Conservation (phyloP, 2,797 vertebrate genomes). For the Spheniscus humboldti region DNA sequence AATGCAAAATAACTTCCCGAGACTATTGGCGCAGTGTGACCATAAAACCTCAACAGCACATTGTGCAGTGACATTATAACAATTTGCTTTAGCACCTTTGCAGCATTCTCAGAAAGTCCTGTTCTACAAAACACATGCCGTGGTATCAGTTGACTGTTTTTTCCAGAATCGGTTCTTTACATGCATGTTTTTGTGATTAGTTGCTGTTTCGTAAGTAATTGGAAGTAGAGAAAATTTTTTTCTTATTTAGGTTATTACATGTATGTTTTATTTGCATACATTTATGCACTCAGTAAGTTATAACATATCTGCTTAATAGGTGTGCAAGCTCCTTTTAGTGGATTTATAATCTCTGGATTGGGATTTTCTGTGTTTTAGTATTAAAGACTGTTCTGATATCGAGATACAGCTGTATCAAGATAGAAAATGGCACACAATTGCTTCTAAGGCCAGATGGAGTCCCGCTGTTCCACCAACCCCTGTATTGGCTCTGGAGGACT, state of each 20-base stretch:
- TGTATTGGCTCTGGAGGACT: neutral
- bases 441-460: neutral
- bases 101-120: neutral
- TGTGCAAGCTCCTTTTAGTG: neutral
- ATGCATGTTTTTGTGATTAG: conserved; percentile 20
- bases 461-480: neutral
- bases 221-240: neutral
- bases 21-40: conserved; percentile 49
- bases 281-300: neutral
- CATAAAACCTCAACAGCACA: conserved; percentile 56
- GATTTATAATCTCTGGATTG: neutral
- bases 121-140: neutral
- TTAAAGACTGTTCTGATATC: neutral
- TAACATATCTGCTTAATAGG: neutral
- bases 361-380: neutral
- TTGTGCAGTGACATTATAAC: conserved; percentile 31
- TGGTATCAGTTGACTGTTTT: neutral
- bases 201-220: neutral
- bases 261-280: neutral
- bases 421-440: neutral
- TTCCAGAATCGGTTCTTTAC: neutral
- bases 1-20: conserved; percentile 65
- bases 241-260: neutral
- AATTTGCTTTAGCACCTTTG: conserved; percentile 50
- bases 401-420: neutral